phyloP scores from a whole-genome alignment of 2,888 invertebrate species.

The Deilephila porcellus region DNA sequence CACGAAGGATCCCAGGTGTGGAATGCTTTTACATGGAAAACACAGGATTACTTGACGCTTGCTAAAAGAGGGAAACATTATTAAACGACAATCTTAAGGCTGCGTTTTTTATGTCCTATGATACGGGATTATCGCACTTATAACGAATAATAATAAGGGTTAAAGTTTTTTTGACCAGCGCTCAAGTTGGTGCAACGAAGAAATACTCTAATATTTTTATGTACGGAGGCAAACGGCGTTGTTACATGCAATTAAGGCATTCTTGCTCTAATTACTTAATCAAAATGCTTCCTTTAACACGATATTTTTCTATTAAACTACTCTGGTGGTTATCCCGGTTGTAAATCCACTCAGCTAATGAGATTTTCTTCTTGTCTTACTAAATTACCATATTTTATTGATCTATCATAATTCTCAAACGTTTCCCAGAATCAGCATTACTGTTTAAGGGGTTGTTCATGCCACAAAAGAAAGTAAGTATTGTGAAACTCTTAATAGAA shows the following conservation, averaged over 20 bases:
- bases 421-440: no score
- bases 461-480: no score
- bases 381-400: no score
- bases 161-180: slow-evolving; percentile 21
- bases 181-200: slow-evolving; percentile 34
- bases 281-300: slow-evolving; percentile 60
- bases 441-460: no score
- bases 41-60: slow-evolving; percentile 71
- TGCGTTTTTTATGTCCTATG: slow-evolving; percentile 37
- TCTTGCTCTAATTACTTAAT: slow-evolving; percentile 70
- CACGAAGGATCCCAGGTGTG: slow-evolving; percentile 80
- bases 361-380: neutral
- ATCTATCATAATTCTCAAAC: no score
- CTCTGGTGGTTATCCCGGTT: neutral
- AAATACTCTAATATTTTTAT: slow-evolving; percentile 49
- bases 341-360: slow-evolving; percentile 1
- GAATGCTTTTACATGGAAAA: slow-evolving; percentile 76
- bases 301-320: slow-evolving; percentile 38
- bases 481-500: no score
- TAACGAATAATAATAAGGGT: slow-evolving; percentile 32
- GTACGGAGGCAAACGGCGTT: slow-evolving; percentile 54
- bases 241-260: slow-evolving; percentile 66
- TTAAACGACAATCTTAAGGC: slow-evolving; percentile 48
- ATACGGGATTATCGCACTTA: slow-evolving; percentile 41
- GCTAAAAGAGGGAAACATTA: slow-evolving; percentile 60